Conservation (phyloP, 2,113 vertebrate genomes). For the Tricholaema leucomelas region DNA sequence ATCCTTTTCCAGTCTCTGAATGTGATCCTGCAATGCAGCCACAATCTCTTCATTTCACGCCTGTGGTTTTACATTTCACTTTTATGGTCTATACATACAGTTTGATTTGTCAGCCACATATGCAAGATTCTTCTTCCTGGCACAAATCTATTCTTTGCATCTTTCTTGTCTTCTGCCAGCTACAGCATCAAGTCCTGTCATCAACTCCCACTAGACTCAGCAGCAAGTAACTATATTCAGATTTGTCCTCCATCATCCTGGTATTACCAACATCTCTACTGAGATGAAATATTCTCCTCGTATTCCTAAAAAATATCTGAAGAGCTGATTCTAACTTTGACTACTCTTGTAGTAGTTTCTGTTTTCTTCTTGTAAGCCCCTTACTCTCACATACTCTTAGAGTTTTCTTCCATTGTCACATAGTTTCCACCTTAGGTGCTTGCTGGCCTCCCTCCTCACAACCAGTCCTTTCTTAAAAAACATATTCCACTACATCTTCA, state of each 20-base stretch:
- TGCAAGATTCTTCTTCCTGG: not conserved
- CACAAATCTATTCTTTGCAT: not conserved
- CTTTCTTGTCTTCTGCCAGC: not conserved
- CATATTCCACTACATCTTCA: fast-evolving
- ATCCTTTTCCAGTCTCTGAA: not conserved
- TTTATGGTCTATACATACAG: not conserved
- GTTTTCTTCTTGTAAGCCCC: not conserved
- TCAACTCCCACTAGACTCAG: not conserved
- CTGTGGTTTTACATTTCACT: not conserved
- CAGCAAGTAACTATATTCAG: not conserved
- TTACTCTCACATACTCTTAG: not conserved
- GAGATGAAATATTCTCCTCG: not conserved
- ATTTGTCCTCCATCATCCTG: not conserved
- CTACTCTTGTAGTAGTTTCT: not conserved
- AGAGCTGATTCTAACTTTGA: not conserved
- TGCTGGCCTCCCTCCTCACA: not conserved
- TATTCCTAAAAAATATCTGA: not conserved
- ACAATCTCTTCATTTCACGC: not conserved
- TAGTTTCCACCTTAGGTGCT: not conserved
- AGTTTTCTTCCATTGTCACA: not conserved
- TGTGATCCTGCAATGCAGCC: not conserved
- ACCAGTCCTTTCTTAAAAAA: not conserved
- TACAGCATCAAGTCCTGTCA: not conserved
- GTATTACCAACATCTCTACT: not conserved
- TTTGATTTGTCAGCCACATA: not conserved